Conservation (phyloP, 2,797 vertebrate species). For the Premnoplex brunnescens region DNA sequence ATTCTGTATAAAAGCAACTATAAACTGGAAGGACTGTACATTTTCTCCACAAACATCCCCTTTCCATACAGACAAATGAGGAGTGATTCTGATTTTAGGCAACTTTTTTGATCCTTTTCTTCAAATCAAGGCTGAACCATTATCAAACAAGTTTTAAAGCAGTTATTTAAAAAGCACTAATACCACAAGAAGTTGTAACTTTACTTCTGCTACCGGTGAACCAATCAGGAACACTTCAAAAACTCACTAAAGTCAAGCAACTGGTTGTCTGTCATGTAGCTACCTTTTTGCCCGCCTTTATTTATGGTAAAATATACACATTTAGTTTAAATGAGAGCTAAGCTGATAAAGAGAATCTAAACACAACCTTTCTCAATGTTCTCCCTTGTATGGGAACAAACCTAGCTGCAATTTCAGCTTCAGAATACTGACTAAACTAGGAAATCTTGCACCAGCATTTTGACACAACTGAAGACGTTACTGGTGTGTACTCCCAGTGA, state of each 20-base stretch:
- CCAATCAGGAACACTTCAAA: not conserved
- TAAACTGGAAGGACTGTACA: not conserved
- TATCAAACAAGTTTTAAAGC: not conserved
- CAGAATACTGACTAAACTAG: not conserved
- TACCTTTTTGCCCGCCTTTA: not conserved
- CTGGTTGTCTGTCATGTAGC: not conserved
- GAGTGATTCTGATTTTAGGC: not conserved
- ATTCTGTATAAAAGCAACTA: not conserved
- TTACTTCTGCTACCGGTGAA: not conserved
- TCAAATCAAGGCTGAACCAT: not conserved
- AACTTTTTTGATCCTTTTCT: not conserved
- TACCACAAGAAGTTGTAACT: not conserved
- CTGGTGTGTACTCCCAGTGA: not conserved
- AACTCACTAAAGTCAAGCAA: not conserved
- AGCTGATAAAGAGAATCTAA: not conserved
- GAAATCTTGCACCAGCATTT: not conserved
- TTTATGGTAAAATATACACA: fast-evolving
- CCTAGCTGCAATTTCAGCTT: not conserved
- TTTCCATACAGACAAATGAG: not conserved
- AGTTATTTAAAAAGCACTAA: not conserved
- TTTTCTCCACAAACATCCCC: not conserved
- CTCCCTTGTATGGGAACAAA: not conserved
- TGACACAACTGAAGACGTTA: fast-evolving
- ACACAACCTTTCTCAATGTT: not conserved
- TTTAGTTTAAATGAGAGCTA: not conserved